Conservation (phyloP, 2,888 invertebrate species). For the Suillia variegata region DNA sequence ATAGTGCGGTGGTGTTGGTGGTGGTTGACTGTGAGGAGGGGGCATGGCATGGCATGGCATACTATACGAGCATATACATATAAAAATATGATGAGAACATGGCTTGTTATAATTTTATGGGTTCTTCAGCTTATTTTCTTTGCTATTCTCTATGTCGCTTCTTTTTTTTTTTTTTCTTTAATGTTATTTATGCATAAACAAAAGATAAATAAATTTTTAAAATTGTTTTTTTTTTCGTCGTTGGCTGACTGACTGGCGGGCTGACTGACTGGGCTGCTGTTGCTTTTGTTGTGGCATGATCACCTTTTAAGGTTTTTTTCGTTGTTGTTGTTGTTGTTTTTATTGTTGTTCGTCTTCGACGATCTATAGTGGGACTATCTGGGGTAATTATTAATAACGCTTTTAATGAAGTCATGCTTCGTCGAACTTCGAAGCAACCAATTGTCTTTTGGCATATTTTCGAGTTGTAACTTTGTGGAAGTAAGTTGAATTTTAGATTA, state of each 20-base stretch:
- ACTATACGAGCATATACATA: neutral
- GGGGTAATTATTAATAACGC: conserved; percentile 6
- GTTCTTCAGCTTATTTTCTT: conserved; percentile 2
- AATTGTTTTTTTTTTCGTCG: neutral
- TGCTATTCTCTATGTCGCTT: neutral
- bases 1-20: too few species aligned
- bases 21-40: too few species aligned
- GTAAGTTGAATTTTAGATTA: neutral
- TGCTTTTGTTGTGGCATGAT: too few species aligned
- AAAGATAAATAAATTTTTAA: neutral
- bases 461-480: conserved; percentile 6
- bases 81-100: conserved; percentile 6
- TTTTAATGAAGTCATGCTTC: conserved; percentile 5
- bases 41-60: too few species aligned
- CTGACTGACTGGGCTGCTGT: too few species aligned
- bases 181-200: neutral
- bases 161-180: conserved; percentile 2
- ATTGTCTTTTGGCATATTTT: conserved; percentile 52
- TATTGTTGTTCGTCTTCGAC: too few species aligned
- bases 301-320: neutral
- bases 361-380: conserved; percentile 3
- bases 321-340: too few species aligned
- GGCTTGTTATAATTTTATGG: conserved; percentile 5
- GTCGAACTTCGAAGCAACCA: conserved; percentile 31
- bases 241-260: too few species aligned